Base-by-base conservation (phyloP, 2,113 vertebrate genomes). In the Zosterops borbonicus region DNA sequence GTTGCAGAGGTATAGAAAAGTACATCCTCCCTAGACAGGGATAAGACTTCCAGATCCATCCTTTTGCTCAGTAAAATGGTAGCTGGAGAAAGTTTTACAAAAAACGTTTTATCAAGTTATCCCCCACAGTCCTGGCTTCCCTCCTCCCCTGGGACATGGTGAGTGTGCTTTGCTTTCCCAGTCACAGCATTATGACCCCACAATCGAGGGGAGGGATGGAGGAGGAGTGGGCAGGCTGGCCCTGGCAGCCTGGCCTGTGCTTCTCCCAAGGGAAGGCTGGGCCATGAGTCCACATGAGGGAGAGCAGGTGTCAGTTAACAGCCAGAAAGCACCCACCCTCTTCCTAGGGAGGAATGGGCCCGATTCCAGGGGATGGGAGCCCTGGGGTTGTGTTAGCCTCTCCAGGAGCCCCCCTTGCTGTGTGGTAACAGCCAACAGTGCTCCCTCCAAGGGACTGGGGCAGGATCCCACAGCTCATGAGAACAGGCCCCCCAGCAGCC, bases 11-110 rank as follows among this genome's bases (percentile, higher is more conserved):
- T 87, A 50, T 63, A 84, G 70, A 88, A 96, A 94, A 93, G 75
- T 47, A 73, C 73, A 71, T 95, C 80, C 42, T 90, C 52, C 89
- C 84, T 67, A 70, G 28, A 37, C n/a, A 73, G 90, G 46, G 63
- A 75, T 84, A 91, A 90, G 94, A 39, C 49, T 92, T 95, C 79
- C 2, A 28, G 70, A 89, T 83, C 89, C 37, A 50, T 83, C 74
- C 86, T 96, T 96, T 95, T 41, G 29, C 90, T 91, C 92, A 89
- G 89, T 75, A 83, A 94, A 95, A 92, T 70, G 58, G 74, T 70
- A 93, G 62, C 74, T n/a, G 75, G 78, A 95, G 67, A 63, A 90
- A 80, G 58, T 65, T 56, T 68, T 73, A 69, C 83, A 87, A 83
- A 90, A 92, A 90, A 44, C 64, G 41, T 69, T 71, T 89, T 77